Evolutionary conservation across 2,888 invertebrate genomes (phyloP), one percentile per base, ranked within the genome.

Genomic region (Xylota segnis): DNA sequence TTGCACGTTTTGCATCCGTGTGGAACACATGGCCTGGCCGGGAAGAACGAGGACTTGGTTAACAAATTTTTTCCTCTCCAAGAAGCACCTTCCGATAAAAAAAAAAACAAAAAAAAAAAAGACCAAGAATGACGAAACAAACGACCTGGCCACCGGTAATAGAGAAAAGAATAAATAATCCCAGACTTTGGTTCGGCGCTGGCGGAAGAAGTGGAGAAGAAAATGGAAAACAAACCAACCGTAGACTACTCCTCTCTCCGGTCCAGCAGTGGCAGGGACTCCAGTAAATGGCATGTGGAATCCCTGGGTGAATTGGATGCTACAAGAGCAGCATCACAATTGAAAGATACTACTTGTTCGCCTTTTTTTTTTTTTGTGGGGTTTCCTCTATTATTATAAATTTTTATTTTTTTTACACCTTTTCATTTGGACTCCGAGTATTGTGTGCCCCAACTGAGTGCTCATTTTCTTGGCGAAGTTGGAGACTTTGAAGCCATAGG

Each of bases 21-120:
- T 68, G 83, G 72, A 86, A 86, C 86, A 86, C 82, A 86, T 86
- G 82, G 86, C 86, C 72, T n/a, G n/a, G 52, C 82, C 86, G 32
- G 37, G 74, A 37, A 37, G 37, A 37, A 7, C n/a, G n/a, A n/a
- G n/a, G 5, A 76, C 71, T 37, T 71, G 71, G 65, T 84, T 81
- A 81, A 66, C 66, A 56, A 29, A 16, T 66, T 45, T 52, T 63
- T 79, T 84, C 63, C 40, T 70, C 54, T 47, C 34, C 66, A 77
- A 82, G 77, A 58, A 82, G 72, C 77, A 77, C 77, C 82, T 86
- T 86, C 52, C 66, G 59, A 63, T 37, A 9, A 37, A 10, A 37
- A 37, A 50, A 32, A 54, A 54, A 54, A 37, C 34, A 43, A 37
- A 14, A 59, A 58, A 9, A 10, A 32, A 14, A 32, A 23, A 12